A percentile compares a stretch with the other conserved stretches of the same genome.
phyloP scores from a whole-genome alignment of 1,140 invertebrate genomes.

The Drosophila pectinifera region DNA sequence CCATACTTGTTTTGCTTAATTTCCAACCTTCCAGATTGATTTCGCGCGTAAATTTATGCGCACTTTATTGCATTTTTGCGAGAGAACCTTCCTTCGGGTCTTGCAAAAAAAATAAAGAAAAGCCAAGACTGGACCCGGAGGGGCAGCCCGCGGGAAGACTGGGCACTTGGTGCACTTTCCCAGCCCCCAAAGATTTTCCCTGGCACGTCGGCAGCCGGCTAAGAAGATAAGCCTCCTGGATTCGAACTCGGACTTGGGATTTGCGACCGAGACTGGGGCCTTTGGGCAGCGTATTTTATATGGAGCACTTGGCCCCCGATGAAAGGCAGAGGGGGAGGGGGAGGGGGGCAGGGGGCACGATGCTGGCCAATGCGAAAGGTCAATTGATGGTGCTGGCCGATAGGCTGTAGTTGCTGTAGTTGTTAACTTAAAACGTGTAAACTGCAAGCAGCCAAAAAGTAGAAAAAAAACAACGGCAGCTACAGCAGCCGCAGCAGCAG shows the following conservation, averaged over 20 bases:
- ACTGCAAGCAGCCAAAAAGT: constrained; percentile 19
- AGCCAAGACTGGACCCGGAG: constrained; percentile 4
- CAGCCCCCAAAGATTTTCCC: constrained; percentile 61
- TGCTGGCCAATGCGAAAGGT: constrained; percentile 74
- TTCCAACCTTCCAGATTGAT: constrained; percentile 72
- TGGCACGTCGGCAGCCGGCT: constrained; percentile 49
- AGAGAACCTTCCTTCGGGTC: constrained; percentile 39
- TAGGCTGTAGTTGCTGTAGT: constrained; percentile 67
- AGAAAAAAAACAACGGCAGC: constrained; percentile 2
- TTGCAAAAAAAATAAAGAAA: not conserved
- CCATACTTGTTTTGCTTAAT: constrained; percentile 42
- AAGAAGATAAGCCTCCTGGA: constrained; percentile 47
- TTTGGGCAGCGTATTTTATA: constrained; percentile 66
- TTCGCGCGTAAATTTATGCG: constrained; percentile 79
- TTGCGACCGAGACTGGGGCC: constrained; percentile 12
- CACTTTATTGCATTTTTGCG: constrained; percentile 70
- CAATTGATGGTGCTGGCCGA: constrained; percentile 78
- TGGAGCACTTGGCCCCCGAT: constrained; percentile 69
- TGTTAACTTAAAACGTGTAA: constrained; percentile 78
- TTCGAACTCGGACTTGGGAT: constrained; percentile 15
- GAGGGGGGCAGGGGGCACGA: constrained; percentile 48
- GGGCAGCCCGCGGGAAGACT: not conserved
- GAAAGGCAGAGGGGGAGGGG: constrained; percentile 43
- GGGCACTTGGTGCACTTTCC: constrained; percentile 47
- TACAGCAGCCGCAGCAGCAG: constrained; percentile 7